Percentiles rank a stretch among this genome's conserved stretches.
phyloP scores from a whole-genome alignment of 2,113 vertebrate genomes.

The Callocephalon fimbriatum region DNA sequence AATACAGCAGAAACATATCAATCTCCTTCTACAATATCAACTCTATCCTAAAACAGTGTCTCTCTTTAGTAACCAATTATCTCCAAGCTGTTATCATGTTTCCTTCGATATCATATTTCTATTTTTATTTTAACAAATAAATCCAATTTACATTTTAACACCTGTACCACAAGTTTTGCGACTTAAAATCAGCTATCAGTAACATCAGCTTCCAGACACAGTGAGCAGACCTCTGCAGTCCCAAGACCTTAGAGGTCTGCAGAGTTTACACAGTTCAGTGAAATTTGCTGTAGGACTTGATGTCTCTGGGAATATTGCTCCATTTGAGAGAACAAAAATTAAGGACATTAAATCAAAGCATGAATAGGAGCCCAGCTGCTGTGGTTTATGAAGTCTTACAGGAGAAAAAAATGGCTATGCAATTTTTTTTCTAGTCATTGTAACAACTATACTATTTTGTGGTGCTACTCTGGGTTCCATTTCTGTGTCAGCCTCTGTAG shows the following conservation, averaged over 20 bases:
- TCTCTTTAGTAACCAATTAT: background rate
- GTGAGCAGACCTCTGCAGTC: background rate
- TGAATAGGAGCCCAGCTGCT: background rate
- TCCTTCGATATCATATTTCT: background rate
- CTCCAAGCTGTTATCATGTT: background rate
- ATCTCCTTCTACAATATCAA: background rate
- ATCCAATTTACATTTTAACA: background rate
- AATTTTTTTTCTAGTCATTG: background rate
- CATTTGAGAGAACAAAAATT: background rate
- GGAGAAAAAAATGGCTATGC: background rate
- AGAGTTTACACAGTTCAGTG: background rate
- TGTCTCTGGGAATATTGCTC: background rate
- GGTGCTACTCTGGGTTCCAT: background rate
- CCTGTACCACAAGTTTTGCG: background rate
- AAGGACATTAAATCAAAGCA: background rate
- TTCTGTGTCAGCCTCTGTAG: background rate
- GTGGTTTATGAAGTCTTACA: background rate
- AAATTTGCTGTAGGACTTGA: background rate
- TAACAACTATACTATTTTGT: background rate
- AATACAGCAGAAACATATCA: background rate
- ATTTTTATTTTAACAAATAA: background rate
- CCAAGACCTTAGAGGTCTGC: background rate
- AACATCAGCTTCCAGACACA: background rate
- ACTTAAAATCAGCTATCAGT: background rate
- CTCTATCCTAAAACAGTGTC: background rate